Conservation (phyloP, 2,113 vertebrate genomes). For the Eleginops maclovinus region DNA sequence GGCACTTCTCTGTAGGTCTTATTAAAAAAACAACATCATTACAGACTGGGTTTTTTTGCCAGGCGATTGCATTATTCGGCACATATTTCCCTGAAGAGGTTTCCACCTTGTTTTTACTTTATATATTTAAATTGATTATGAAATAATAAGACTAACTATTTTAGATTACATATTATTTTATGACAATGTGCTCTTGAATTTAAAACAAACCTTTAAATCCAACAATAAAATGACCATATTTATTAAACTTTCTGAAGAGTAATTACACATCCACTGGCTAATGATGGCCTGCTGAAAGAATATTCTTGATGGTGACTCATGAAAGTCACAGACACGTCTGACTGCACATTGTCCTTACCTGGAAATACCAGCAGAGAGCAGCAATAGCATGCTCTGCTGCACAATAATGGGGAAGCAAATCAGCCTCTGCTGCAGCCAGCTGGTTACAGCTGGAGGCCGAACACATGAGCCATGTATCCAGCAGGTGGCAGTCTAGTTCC, state of each 20-base stretch:
- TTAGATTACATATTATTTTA: no score
- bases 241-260: slow-evolving; percentile 5
- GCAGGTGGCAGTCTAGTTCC: slow-evolving; percentile 66
- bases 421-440: slow-evolving; percentile 18
- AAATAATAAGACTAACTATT: slow-evolving; percentile 12
- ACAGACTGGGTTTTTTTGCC: not conserved
- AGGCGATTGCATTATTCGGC: not conserved
- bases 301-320: not conserved
- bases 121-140: not conserved
- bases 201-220: slow-evolving; percentile 2
- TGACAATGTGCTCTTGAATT: not conserved
- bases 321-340: slow-evolving; percentile 35
- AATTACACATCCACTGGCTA: slow-evolving; percentile 18
- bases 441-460: not conserved
- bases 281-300: slow-evolving; percentile 16
- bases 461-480: not conserved
- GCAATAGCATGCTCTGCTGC: slow-evolving; percentile 44
- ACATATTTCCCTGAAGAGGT: not conserved
- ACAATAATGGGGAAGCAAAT: slow-evolving; percentile 21
- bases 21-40: no score
- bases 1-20: no score
- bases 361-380: slow-evolving; percentile 69
- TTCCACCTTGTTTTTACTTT: not conserved
- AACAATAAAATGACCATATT: not conserved
- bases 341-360: slow-evolving; percentile 49